phyloP scores from a whole-genome alignment of 2,797 vertebrate genomes.

The Yasuhikotakia modesta region DNA sequence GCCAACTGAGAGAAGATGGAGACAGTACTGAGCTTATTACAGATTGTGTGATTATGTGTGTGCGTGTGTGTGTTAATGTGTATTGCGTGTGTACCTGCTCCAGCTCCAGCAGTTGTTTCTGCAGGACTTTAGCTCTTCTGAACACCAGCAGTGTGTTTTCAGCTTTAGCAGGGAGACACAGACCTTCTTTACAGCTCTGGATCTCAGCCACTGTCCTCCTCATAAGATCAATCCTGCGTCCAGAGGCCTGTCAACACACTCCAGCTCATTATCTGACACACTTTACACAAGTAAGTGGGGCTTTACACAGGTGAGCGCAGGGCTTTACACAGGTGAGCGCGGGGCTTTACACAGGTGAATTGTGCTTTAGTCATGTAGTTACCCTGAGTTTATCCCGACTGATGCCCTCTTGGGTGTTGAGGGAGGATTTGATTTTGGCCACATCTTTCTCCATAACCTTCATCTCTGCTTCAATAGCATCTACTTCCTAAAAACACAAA shows the following conservation, averaged over 20 bases:
- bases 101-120: constrained; percentile 79
- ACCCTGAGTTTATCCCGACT: constrained; percentile 87
- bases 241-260: constrained; percentile 76
- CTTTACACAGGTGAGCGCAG: no score
- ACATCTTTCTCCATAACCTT: constrained; percentile 83
- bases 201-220: constrained; percentile 81
- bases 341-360: no score
- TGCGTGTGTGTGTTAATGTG: no score
- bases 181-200: constrained; percentile 78
- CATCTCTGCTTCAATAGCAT: constrained; percentile 86
- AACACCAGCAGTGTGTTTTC: constrained; percentile 82
- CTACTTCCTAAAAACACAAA: constrained; percentile 79
- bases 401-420: constrained; percentile 83
- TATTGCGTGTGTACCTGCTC: constrained; percentile 77
- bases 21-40: no score
- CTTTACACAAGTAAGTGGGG: no score
- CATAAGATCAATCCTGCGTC: constrained; percentile 82
- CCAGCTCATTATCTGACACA: no score
- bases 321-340: no score
- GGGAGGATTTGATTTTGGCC: constrained; percentile 79
- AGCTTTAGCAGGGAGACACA: constrained; percentile 79
- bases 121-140: constrained; percentile 76
- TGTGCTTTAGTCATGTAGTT: no score
- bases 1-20: no score
- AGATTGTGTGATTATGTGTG: constrained; percentile 17